Percentiles rank a stretch among this genome's conserved stretches.
Evolutionary conservation across 2,797 vertebrate genomes (phyloP).

Genomic region (Diceros bicornis): DNA sequence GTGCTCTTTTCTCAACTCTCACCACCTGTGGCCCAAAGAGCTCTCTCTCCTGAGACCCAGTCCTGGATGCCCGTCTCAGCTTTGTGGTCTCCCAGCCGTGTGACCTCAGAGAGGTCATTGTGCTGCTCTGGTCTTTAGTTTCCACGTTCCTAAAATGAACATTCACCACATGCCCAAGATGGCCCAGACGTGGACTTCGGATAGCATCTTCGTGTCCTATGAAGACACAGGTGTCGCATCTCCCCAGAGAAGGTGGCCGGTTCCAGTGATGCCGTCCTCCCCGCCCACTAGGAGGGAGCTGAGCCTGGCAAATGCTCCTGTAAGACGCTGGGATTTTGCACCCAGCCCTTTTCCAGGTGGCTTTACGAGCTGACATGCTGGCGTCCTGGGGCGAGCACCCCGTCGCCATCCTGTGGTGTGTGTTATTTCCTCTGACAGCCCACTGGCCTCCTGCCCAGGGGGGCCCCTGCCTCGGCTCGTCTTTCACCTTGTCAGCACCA

Average conservation of each 20-base stretch:
- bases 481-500: constrained; percentile 80
- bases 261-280: accelerated
- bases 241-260: background rate
- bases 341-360: accelerated
- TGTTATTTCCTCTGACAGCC: constrained; percentile 84
- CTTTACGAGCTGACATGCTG: constrained; percentile 60
- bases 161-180: background rate
- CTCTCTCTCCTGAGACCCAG: background rate
- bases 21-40: background rate
- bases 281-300: background rate
- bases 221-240: background rate
- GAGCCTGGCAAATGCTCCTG: too few relatives aligned
- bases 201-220: background rate
- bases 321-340: accelerated
- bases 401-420: background rate
- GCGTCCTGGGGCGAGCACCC: background rate
- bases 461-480: constrained; percentile 73
- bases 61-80: too few relatives aligned
- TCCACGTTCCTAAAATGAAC: background rate
- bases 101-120: background rate
- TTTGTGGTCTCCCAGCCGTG: accelerated
- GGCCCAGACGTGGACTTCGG: accelerated
- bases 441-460: constrained; percentile 52
- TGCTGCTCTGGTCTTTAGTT: background rate
- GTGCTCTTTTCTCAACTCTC: background rate